Evolutionary conservation across 2,888 invertebrate genomes (phyloP), one percentile per base, ranked within the genome.

Genomic region (Philhelius pedissequus): DNA sequence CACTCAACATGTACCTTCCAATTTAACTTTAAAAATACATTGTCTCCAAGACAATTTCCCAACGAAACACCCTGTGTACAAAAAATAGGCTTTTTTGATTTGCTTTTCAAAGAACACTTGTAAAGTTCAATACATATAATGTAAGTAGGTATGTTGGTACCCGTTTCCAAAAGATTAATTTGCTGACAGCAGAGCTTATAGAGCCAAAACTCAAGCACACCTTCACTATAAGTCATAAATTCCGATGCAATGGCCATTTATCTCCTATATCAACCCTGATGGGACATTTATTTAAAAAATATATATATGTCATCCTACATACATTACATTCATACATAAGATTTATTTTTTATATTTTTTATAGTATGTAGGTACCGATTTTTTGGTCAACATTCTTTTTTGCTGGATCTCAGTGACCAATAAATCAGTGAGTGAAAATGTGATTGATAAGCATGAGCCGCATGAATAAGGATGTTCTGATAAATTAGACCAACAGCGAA

Each of bases 161-260:
- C 25, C 52, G 62, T 74, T 83, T 83, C 82, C 82, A 78, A 78
- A 50, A 78, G 82, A 83, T 83, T 83, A 83, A 83, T 83, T 83
- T 74, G 82, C 82, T 83, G 82, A 83, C 82, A 83, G 78, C 54
- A 40, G 7, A 80, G 30, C 68, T 7, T 30, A 38, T 32, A 68
- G 13, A 35, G 22, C 40, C 18, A 50, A 56, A 52, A 38, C 82
- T 73, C 48, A 62, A 50, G 82, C 71, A 68, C 56, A 78, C 78
- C 78, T 83, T 73, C 60, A 62, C 50, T 64, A 45, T 48, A 22
- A 27, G 7, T 64, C 69, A 78, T 83, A 83, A 83, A 83, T 83
- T 69, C 62, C 43, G 32, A 9, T 74, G 25, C 73, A 74, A 13
- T 27, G 43, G 62, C 69, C 68, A 83, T 83, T 83, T 83, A 83